Percentiles rank a stretch among this genome's conserved stretches.
Conservation (phyloP, 2,797 vertebrate species). For the Odontamblyopus rebecca region DNA sequence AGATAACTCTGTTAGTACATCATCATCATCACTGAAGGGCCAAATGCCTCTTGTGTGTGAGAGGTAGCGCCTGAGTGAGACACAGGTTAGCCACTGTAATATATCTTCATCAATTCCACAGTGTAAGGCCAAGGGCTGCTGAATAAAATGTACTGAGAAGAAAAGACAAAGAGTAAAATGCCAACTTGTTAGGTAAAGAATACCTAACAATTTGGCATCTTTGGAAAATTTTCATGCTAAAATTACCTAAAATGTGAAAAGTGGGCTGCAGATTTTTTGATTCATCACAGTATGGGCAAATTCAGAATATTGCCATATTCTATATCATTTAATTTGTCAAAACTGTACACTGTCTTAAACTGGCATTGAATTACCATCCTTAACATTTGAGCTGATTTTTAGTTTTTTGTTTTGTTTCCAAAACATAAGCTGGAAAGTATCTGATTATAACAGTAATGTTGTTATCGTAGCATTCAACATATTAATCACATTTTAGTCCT, state of each 20-base stretch:
- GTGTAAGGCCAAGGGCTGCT: conserved; percentile 49
- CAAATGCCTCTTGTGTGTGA: conserved; percentile 77
- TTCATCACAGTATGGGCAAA: no score
- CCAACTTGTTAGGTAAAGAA: not conserved
- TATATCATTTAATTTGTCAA: not conserved
- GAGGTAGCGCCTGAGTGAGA: conserved; percentile 66
- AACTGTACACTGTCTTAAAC: not conserved
- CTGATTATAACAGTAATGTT: not conserved
- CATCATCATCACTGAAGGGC: conserved; percentile 58
- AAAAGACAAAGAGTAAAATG: not conserved
- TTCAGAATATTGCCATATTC: not conserved
- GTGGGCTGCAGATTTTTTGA: no score
- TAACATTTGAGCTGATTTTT: not conserved
- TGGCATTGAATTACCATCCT: not conserved
- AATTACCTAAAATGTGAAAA: no score
- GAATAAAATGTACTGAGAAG: conserved; percentile 32
- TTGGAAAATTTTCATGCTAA: no score
- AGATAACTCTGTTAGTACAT: conserved; percentile 61
- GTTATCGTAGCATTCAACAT: not conserved
- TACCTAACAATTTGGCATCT: no score
- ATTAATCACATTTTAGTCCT: not conserved
- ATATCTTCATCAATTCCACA: conserved; percentile 68
- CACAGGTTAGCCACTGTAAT: conserved; percentile 59
- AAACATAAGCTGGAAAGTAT: not conserved
- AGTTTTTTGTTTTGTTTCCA: not conserved